Evolutionary conservation across 2,797 vertebrate species (phyloP).

Genomic region (Dendrocincla tyrannina): DNA sequence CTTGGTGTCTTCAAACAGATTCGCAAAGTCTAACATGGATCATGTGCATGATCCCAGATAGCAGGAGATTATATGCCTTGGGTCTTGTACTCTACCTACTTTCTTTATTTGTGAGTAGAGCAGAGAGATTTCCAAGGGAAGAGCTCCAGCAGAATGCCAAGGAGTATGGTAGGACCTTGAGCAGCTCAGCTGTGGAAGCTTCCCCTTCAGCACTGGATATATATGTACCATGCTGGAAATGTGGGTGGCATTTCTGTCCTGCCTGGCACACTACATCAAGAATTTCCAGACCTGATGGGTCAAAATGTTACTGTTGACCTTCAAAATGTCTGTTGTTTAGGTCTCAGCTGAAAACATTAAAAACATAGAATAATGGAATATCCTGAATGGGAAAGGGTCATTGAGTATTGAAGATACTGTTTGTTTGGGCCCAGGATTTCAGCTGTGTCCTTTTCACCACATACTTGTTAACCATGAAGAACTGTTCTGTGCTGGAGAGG

Average conservation of each 20-base stretch:
- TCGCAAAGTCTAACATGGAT: neutral
- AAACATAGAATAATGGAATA: neutral
- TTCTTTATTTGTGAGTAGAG: neutral
- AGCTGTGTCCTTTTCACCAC: neutral
- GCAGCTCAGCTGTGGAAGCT: neutral
- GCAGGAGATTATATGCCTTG: neutral
- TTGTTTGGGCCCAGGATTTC: neutral
- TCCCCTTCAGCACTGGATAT: neutral
- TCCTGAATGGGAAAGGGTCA: neutral
- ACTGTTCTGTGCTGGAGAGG: neutral
- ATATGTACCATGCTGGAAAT: neutral
- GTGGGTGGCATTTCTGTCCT: neutral
- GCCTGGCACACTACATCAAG: neutral
- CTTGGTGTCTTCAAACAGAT: neutral
- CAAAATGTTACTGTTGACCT: neutral
- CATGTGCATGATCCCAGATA: neutral
- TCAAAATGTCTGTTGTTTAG: neutral
- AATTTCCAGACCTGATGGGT: neutral
- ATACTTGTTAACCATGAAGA: neutral
- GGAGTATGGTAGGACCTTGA: neutral
- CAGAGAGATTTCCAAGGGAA: neutral
- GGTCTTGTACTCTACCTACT: neutral
- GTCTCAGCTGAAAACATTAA: neutral
- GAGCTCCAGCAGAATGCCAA: neutral
- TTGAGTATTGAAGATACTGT: neutral